Percentiles rank a stretch among this genome's conserved stretches.
Conservation (phyloP, 2,113 vertebrate species). For the Nycticebus coucang region DNA sequence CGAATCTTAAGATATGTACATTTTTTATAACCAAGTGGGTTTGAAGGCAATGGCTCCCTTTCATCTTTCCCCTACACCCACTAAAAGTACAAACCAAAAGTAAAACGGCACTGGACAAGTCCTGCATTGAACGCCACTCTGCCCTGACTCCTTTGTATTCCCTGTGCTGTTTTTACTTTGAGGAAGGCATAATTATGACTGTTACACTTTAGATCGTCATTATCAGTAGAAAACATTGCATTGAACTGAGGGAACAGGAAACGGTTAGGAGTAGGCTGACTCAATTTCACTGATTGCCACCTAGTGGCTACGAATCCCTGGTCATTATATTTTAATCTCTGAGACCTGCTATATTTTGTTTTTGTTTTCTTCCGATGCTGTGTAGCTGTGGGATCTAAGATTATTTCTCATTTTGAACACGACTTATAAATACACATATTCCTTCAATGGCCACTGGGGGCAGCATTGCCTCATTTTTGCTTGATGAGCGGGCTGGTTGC, state of each 20-base stretch:
- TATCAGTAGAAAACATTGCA: too few relatives aligned
- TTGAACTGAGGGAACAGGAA: neutral
- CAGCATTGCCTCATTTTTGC: neutral
- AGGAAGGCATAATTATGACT: neutral
- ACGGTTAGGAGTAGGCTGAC: too few relatives aligned
- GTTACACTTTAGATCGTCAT: neutral
- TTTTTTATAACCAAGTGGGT: neutral
- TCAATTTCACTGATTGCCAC: too few relatives aligned
- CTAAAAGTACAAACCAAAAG: too few relatives aligned
- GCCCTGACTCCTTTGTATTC: fast-evolving
- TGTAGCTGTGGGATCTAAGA: neutral
- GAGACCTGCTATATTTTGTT: neutral
- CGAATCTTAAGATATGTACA: too few relatives aligned
- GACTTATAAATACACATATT: fast-evolving
- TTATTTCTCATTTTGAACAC: neutral
- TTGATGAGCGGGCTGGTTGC: fast-evolving
- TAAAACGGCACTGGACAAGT: too few relatives aligned
- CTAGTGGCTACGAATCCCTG: neutral
- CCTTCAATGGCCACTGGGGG: slow-evolving; percentile 18
- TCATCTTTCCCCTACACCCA: neutral
- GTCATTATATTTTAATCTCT: neutral
- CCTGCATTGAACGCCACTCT: fast-evolving
- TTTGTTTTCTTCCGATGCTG: neutral
- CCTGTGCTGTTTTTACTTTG: neutral
- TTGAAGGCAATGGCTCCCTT: neutral